Base-by-base conservation (phyloP, 2,113 vertebrate species). In the Hydropotes inermis region DNA sequence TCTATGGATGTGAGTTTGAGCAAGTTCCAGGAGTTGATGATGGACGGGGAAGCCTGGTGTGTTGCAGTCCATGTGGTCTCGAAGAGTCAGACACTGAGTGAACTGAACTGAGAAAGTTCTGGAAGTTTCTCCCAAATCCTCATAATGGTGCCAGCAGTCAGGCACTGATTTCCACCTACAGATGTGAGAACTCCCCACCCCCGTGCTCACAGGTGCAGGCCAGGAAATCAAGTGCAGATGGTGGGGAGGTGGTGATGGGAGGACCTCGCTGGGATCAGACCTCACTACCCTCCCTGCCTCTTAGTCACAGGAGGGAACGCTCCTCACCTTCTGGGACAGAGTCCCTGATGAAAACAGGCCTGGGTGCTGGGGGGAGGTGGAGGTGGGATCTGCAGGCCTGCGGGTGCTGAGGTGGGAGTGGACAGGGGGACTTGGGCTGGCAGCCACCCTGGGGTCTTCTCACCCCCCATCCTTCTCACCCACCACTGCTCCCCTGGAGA, bases 121-220 rank as follows among this genome's bases (percentile, higher is more conserved):
- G 7, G 2, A 0, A 19, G 43, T 3, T 21, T 27, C 27, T 19
- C n/a, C 1, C 16, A 30, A 33, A 27, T 21, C 19, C 16, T 19
- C 8, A 27, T 17, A 8, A 16, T 4, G 5, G 23, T 0, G 52
- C 43, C 81, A n/a, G 15, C 36, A 76, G 70, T 43, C 70, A 27
- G 30, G 30, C 13, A 1, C 43, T 10, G 15, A 33, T 21, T 23
- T 3, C 14, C 9, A 3, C 15, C 6, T 0, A 0, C 0, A 25
- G 45, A 3, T 12, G 64, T 16, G 17, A 11, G 60, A 23, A 7
- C 8, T 9, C 12, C 3, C 9, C 3, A 2, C 0, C 6, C 60
- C 19, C 1, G 0, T 33, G 16, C 78, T 45, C 45, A 30, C 45
- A 81, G 78, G 45, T 10, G 12, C 36, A 16, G 55, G 7, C 3